phyloP scores from a whole-genome alignment of 1,140 invertebrate genomes.

The Nilaparvata lugens region DNA sequence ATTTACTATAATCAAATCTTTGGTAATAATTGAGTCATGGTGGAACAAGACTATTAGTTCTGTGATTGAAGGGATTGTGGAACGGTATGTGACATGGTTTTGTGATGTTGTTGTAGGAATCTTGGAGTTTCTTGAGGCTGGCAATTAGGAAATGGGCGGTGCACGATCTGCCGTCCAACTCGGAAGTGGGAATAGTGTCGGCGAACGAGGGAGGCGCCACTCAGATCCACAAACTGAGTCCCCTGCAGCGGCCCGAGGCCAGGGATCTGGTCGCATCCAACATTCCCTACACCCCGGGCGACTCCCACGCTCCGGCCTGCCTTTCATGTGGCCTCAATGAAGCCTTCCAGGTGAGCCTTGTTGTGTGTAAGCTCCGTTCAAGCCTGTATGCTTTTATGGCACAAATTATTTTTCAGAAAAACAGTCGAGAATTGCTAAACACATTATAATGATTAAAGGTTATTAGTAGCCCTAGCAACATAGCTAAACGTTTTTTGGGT shows the following conservation, averaged over 20 bases:
- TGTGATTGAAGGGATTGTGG: too few relatives aligned
- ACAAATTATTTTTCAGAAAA: too few relatives aligned
- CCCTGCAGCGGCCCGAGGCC: conserved; percentile 29
- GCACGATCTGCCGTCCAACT: conserved; percentile 40
- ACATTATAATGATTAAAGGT: too few relatives aligned
- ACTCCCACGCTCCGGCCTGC: conserved; percentile 38
- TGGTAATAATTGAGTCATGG: too few relatives aligned
- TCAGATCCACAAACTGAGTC: conserved; percentile 27
- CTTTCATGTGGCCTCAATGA: conserved; percentile 40
- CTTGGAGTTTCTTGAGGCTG: conserved; percentile 46
- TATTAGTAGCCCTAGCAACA: too few relatives aligned
- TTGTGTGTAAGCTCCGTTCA: too few relatives aligned
- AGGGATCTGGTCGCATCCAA: conserved; percentile 39
- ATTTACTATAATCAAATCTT: too few relatives aligned
- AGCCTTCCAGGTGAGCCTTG: conserved; percentile 35
- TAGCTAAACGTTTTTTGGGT: too few relatives aligned
- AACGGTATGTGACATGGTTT: too few relatives aligned
- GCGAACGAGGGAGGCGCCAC: conserved; percentile 35
- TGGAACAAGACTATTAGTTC: too few relatives aligned
- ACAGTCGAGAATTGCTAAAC: too few relatives aligned
- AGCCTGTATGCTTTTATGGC: too few relatives aligned
- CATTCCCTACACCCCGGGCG: conserved; percentile 41
- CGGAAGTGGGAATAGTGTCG: conserved; percentile 40
- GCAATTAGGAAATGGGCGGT: conserved; percentile 47
- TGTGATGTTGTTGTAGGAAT: conserved; percentile 36